phyloP scores from a whole-genome alignment of 2,888 invertebrate genomes.

The Ceramica pisi region DNA sequence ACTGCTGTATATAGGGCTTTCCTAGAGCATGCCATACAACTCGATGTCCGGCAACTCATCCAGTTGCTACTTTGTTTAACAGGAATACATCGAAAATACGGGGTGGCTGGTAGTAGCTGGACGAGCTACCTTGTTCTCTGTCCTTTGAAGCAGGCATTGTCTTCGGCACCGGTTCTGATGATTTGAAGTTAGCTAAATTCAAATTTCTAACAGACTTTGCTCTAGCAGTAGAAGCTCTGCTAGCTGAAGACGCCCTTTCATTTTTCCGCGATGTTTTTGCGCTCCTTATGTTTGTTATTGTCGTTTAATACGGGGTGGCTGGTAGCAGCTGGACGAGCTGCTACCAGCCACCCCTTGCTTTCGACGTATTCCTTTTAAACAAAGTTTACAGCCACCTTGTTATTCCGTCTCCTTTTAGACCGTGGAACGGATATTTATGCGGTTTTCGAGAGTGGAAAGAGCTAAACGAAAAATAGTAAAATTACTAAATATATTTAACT shows the following conservation, averaged over 20 bases:
- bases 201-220: conserved; percentile 88
- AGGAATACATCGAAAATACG: too few species aligned
- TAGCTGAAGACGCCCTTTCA: conserved; percentile 87
- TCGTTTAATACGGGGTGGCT: too few species aligned
- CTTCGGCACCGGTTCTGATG: conserved; percentile 88
- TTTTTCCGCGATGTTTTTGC: conserved; percentile 85
- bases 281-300: conserved; percentile 88
- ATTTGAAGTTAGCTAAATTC: conserved; percentile 84
- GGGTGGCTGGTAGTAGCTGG: too few species aligned
- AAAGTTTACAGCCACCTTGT: too few species aligned
- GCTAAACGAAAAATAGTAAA: neutral
- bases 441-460: neutral
- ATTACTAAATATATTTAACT: too few species aligned
- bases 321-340: too few species aligned
- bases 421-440: neutral
- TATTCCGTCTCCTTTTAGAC: neutral
- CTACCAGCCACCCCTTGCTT: too few species aligned
- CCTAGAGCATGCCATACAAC: too few species aligned
- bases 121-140: conserved; percentile 93
- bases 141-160: conserved; percentile 91
- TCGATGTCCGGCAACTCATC: too few species aligned
- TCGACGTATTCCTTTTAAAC: too few species aligned
- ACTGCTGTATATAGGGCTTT: too few species aligned
- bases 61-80: too few species aligned
- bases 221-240: conserved; percentile 92